Evolutionary conservation across 1,140 invertebrate species (phyloP).

Genomic region (Rhynchophorus ferrugineus): DNA sequence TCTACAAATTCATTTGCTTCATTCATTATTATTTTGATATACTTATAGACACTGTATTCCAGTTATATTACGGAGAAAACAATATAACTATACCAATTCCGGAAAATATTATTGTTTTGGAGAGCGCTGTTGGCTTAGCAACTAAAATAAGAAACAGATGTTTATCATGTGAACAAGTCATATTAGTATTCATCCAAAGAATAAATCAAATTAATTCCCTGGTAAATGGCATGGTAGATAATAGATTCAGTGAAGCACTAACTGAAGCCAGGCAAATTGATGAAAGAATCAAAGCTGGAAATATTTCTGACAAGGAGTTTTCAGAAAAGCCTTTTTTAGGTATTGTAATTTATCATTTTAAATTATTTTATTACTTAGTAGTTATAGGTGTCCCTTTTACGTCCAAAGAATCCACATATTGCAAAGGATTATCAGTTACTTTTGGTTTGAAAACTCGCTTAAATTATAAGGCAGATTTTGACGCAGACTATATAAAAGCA

Average conservation of each 20-base stretch:
- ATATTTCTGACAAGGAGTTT: conserved; percentile 49
- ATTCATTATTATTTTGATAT: conserved; percentile 35
- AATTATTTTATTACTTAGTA: background rate
- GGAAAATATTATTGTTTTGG: conserved; percentile 44
- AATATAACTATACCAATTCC: conserved; percentile 42
- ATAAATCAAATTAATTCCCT: background rate
- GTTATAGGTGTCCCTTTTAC: conserved; percentile 61
- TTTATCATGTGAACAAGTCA: conserved; percentile 60
- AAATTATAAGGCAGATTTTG: conserved; percentile 51
- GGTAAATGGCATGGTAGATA: background rate
- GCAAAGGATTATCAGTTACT: conserved; percentile 55
- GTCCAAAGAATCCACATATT: conserved; percentile 51
- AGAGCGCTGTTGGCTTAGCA: conserved; percentile 58
- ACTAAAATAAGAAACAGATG: conserved; percentile 55
- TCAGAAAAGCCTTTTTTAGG: conserved; percentile 61
- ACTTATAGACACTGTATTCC: conserved; percentile 43
- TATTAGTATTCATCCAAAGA: conserved; percentile 56
- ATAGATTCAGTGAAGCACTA: background rate
- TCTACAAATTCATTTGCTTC: too few species aligned
- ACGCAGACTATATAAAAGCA: conserved; percentile 67
- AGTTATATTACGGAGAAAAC: conserved; percentile 46
- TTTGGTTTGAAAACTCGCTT: conserved; percentile 54
- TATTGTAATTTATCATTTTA: conserved; percentile 24
- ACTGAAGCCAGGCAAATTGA: conserved; percentile 67
- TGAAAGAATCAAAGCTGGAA: conserved; percentile 49